Evolutionary conservation across 2,888 invertebrate species (phyloP).

Genomic region (Octodonta nipae): DNA sequence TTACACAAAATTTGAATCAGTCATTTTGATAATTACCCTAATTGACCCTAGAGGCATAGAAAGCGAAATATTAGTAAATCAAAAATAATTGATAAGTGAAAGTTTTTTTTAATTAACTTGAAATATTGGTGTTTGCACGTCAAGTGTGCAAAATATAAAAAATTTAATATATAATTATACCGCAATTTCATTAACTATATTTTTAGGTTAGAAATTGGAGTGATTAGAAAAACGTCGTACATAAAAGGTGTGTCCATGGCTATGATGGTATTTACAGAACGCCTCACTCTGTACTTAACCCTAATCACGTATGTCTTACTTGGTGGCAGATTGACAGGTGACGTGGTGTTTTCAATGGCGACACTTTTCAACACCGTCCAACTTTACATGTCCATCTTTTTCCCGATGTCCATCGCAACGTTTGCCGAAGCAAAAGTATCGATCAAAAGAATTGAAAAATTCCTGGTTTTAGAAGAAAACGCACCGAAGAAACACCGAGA

Average conservation of each 20-base stretch:
- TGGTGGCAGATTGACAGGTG: slow-evolving; percentile 42
- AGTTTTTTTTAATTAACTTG: too few relatives aligned
- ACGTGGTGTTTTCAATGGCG: slow-evolving; percentile 62
- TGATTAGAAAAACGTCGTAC: slow-evolving; percentile 51
- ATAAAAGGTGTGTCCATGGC: slow-evolving; percentile 52
- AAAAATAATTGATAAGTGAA: too few relatives aligned
- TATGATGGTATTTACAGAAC: slow-evolving; percentile 64
- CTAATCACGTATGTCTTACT: slow-evolving; percentile 62
- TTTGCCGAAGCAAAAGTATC: slow-evolving; percentile 26
- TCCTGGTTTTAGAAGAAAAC: slow-evolving; percentile 7
- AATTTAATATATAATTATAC: not conserved
- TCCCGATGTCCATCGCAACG: slow-evolving; percentile 21
- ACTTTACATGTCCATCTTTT: slow-evolving; percentile 24
- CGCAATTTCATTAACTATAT: not conserved
- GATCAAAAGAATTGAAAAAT: slow-evolving; percentile 24
- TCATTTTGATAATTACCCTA: too few relatives aligned
- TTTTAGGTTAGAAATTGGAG: slow-evolving; percentile 45
- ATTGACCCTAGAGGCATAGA: too few relatives aligned
- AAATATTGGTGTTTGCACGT: too few relatives aligned
- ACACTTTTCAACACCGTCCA: slow-evolving; percentile 64
- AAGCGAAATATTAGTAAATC: too few relatives aligned
- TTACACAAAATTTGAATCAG: too few relatives aligned
- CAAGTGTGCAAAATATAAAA: not conserved
- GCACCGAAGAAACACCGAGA: not conserved
- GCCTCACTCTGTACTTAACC: slow-evolving; percentile 70